Evolutionary conservation across 2,113 vertebrate species (phyloP), one percentile per base, ranked within the genome.

Genomic region (Cricetomys ansorgei): DNA sequence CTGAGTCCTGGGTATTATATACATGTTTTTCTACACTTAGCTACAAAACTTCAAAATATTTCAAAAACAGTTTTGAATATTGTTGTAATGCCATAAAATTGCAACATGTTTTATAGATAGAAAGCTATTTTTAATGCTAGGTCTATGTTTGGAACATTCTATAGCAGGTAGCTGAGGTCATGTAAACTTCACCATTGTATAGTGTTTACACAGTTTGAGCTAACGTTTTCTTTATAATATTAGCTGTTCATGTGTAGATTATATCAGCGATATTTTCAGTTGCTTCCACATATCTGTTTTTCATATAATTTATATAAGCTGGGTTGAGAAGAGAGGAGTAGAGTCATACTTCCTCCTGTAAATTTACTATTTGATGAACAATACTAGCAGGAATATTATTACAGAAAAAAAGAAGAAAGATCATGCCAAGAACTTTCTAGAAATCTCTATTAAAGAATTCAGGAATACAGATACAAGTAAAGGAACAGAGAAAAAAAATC

Each of bases 31-130:
- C 48, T 13, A 40, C 11, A 25, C 67, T 25, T 16, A 27, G 7
- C 87, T 94, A 59, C 64, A 65, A 93, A 96, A 65, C 8, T 86
- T 45, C 76, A 8, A 94, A 91, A 15, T 75, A 53, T 88, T 96
- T 76, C 21, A 88, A 77, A 0, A 79, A 29, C 1, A 79, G 40
- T 72, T 97, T 77, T 55, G 81, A 7, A 77, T 87, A 65, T 86
- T n/a, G 86, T 89, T 88, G 69, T 80, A 94, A 15, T 43, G 16
- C 27, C 5, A 25, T 70, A 53, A 91, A 67, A 75, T 87, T 53
- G 31, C 15, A 48, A 25, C 16, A 12, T 57, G 53, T 1, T 93
- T 4, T 70, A 40, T 0, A 72, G n/a, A n/a, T n/a, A n/a, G 21
- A 53, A 72, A 94, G 9, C 27, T 55, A 9, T 0, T 73, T 45